Evolutionary conservation across 2,888 invertebrate genomes (phyloP).

Genomic region (Hermaeophaga mercurialis): DNA sequence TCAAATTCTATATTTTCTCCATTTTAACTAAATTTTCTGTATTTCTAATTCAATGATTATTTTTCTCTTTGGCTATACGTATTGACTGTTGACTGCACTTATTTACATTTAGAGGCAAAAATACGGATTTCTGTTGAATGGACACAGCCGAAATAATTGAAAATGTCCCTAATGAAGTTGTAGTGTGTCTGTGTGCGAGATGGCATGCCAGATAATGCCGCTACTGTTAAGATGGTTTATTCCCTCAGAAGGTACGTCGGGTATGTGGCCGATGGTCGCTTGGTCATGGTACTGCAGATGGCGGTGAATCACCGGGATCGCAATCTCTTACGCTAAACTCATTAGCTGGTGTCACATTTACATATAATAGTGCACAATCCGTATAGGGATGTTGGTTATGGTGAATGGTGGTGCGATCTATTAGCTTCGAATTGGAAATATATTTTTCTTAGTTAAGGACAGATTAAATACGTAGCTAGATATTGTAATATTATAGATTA

Average conservation of each 20-base stretch:
- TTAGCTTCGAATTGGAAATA: too few species aligned
- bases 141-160: slow-evolving; percentile 30
- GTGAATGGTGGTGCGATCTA: slow-evolving; percentile 5
- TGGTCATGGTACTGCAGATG: slow-evolving; percentile 18
- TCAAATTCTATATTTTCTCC: too few species aligned
- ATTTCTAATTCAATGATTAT: too few species aligned
- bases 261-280: slow-evolving; percentile 35
- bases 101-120: too few species aligned
- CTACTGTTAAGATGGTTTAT: slow-evolving; percentile 42
- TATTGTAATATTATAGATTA: too few species aligned
- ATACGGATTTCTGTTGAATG: too few species aligned
- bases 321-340: slow-evolving; percentile 47
- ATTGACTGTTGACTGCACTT: too few species aligned
- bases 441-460: too few species aligned
- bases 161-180: slow-evolving; percentile 45
- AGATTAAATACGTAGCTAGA: too few species aligned
- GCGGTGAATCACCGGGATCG: slow-evolving; percentile 44
- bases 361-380: slow-evolving; percentile 46
- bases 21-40: too few species aligned
- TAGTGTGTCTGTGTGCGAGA: slow-evolving; percentile 26
- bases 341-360: slow-evolving; percentile 52
- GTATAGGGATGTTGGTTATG: slow-evolving; percentile 35
- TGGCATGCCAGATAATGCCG: slow-evolving; percentile 30
- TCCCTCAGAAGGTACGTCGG: slow-evolving; percentile 32
- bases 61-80: too few species aligned